A percentile compares a stretch with the other conserved stretches of the same genome.
Evolutionary conservation across 2,113 vertebrate genomes (phyloP).

Genomic region (Hucho hucho): DNA sequence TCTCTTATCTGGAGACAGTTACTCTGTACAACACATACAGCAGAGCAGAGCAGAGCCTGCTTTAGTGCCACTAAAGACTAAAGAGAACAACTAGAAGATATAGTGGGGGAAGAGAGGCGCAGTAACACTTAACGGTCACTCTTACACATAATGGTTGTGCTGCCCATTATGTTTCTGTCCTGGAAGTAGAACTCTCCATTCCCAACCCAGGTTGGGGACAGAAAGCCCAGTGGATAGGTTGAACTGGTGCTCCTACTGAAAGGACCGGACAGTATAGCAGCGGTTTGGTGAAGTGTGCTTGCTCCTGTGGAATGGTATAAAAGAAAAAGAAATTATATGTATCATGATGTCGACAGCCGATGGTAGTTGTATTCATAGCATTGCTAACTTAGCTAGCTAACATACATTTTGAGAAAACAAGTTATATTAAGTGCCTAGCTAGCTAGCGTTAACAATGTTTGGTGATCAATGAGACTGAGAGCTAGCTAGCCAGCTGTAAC

Average conservation of each 20-base stretch:
- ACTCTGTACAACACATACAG: neutral
- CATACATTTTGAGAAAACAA: too few species aligned
- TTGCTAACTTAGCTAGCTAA: too few species aligned
- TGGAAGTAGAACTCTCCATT: neutral
- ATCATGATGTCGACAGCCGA: too few species aligned
- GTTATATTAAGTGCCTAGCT: too few species aligned
- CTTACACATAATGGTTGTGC: neutral
- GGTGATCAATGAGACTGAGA: too few species aligned
- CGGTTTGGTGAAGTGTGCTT: neutral
- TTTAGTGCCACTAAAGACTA: constrained; percentile 17
- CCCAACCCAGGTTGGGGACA: neutral
- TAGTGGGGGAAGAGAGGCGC: neutral
- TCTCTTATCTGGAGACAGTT: too few species aligned
- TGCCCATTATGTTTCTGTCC: neutral
- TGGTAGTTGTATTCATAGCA: too few species aligned
- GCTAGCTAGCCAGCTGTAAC: too few species aligned
- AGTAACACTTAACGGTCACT: constrained; percentile 7
- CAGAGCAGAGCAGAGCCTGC: neutral
- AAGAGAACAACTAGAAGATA: neutral
- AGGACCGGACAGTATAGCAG: neutral
- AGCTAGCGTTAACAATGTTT: too few species aligned
- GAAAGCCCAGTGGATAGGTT: neutral
- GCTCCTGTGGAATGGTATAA: neutral
- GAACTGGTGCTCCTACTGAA: neutral
- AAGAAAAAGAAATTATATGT: neutral